Percentiles rank a stretch among this genome's conserved stretches.
Evolutionary conservation across 2,113 vertebrate species (phyloP).

Genomic region (Poeciliopsis prolifica): DNA sequence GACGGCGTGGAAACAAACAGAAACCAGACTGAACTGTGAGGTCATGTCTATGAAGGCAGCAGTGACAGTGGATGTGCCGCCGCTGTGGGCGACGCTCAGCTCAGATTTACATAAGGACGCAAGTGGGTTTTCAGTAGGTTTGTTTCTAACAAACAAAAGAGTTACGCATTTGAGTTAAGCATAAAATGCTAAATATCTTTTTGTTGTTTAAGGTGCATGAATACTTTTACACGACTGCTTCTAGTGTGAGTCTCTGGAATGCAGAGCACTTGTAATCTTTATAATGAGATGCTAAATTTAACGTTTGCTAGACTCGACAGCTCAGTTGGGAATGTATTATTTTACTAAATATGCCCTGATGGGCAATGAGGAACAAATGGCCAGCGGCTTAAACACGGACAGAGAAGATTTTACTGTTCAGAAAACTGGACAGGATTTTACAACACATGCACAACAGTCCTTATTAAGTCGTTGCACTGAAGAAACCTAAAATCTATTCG

Average conservation of each 20-base stretch:
- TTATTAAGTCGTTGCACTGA: background rate
- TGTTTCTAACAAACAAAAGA: background rate
- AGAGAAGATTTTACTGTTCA: constrained; percentile 9
- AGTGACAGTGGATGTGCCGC: background rate
- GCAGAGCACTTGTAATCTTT: constrained; percentile 7
- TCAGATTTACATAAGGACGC: background rate
- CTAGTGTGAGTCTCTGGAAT: constrained; percentile 3
- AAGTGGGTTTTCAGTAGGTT: background rate
- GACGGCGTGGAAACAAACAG: constrained; percentile 10
- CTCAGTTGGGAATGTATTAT: constrained; percentile 11
- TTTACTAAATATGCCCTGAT: constrained; percentile 14
- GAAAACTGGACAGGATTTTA: constrained; percentile 1
- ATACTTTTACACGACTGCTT: background rate
- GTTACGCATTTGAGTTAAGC: too few relatives aligned
- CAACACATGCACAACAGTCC: background rate
- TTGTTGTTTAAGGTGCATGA: background rate
- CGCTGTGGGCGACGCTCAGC: background rate
- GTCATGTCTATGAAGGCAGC: background rate
- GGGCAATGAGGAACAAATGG: background rate
- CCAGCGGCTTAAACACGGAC: background rate
- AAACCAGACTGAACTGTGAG: constrained; percentile 15
- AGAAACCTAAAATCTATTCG: background rate
- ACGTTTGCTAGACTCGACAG: constrained; percentile 6
- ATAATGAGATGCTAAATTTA: constrained; percentile 25
- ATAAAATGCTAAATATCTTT: background rate